Evolutionary conservation across 2,797 vertebrate species (phyloP), one percentile per base, ranked within the genome.

Genomic region (Ataeniobius toweri): DNA sequence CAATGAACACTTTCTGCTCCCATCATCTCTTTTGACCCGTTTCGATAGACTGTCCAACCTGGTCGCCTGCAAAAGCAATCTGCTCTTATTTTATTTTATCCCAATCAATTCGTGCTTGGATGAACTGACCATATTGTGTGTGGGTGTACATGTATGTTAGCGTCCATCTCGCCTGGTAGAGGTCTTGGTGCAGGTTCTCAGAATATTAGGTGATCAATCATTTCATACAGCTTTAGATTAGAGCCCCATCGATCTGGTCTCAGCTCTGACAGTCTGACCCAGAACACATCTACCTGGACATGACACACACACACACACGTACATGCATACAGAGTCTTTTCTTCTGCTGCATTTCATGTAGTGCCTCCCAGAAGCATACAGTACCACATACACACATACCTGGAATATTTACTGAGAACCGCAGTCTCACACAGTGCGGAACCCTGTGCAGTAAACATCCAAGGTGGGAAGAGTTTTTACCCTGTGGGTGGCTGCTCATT

Each of bases 181-280:
- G 90, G 85, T 87, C 88, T 83, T 55, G 88, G 89, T 79, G 73
- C 82, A 76, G 80, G 79, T 70, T 78, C 81, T 87, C 84, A 72
- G 84, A 91, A 91, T 92, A 93, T 92, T 89, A 94, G 89, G 90
- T 87, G 78, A 93, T 94, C 92, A 92, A 93, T 94, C 92, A 93
- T 85, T 90, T 93, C 89, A 89, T 85, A 89, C 81, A 77, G 82
- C 84, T 80, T 87, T 89, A 91, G 89, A 94, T 93, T 92, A 93
- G 89, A 88, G 86, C 69, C 86, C 85, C 88, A 93, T 94, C 86
- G 91, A 94, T 94, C 87, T 87, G 89, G 77, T 88, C 86, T 86
- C 67, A 76, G 82, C 83, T 82, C 83, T 92, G 91, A 94, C 85
- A 88, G 84, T 81, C 89, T 90, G 85, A 92, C 86, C 89, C 71